Base-by-base conservation (phyloP, 2,888 invertebrate species). In the Xestobium rufovillosum region DNA sequence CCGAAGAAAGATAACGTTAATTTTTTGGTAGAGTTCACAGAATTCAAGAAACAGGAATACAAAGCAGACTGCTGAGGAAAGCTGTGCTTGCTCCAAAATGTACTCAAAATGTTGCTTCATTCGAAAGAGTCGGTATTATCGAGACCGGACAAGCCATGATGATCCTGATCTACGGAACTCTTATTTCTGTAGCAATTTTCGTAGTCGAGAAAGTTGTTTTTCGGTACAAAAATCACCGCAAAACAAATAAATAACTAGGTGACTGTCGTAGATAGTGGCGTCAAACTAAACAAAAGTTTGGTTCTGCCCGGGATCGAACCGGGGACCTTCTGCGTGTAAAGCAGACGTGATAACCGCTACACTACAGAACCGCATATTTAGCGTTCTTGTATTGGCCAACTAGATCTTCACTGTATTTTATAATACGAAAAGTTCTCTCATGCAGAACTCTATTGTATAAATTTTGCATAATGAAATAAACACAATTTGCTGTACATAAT, bases 291-390 rank as follows among this genome's bases (percentile, higher is more conserved):
- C n/a, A n/a, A n/a, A n/a, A n/a, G n/a, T n/a, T n/a, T 65, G 63
- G 63, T 63, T 65, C 62, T 62, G 75, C 75, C 75, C 75, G 75
- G 75, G 76, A 73, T 76, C 75, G 75, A 74, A 75, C 75, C 76
- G 76, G 75, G 76, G 76, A 67, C 73, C 72, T 76, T 76, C 78
- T 78, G 78, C 78, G 78, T 79, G 78, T 78, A 78, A 79, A 78
- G 79, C 78, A 79, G 78, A 79, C 78, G 78, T 78, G 78, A 78
- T 78, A 78, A 78, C 78, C 78, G 73, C 78, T 78, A 78, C 78
- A 78, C 78, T 78, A 78, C 78, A 59, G 65, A 62, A 49, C 52
- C 54, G n/a, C n/a, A n/a, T n/a, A n/a, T n/a, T n/a, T n/a, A n/a
- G n/a, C n/a, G n/a, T n/a, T n/a, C n/a, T n/a, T n/a, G n/a, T n/a